These are phyloP conservation scores for Ptychobarbus kaznakovi DNA, from an alignment of 2,797 vertebrate genomes.

Conservation along the genomic window DNA sequence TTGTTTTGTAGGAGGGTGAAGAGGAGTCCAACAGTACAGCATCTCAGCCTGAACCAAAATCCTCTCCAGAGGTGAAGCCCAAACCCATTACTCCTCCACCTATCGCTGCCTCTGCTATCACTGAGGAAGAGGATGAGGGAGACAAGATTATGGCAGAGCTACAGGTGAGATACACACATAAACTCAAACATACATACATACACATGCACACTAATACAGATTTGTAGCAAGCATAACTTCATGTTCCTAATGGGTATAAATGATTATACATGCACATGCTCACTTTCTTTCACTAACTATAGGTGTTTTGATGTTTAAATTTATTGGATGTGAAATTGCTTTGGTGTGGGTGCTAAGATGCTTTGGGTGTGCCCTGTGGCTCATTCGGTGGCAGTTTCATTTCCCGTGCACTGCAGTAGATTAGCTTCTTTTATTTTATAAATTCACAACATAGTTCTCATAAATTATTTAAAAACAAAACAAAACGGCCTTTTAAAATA, in stretches of 20 bases:
- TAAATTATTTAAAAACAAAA: background rate
- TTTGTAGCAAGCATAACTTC: background rate
- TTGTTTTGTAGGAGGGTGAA: constrained; percentile 72
- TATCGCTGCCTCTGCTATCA: constrained; percentile 67
- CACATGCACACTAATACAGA: background rate
- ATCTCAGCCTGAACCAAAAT: constrained; percentile 78
- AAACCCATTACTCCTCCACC: constrained; percentile 79
- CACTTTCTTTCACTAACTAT: background rate
- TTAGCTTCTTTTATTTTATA: background rate
- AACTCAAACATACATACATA: background rate
- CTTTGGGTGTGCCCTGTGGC: constrained; percentile 7
- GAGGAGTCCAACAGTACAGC: constrained; percentile 74
- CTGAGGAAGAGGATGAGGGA: constrained; percentile 90
- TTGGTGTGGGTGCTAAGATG: constrained; percentile 18
- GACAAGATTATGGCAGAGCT: constrained; percentile 97
- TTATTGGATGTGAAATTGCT: constrained; percentile 22
- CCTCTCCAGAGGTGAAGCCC: constrained; percentile 69
- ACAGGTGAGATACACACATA: constrained; percentile 81
- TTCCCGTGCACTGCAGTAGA: background rate
- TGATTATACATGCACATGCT: background rate
- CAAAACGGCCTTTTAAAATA: background rate
- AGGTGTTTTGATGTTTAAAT: constrained; percentile 1
- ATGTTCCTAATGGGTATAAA: background rate
- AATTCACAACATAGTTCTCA: background rate
- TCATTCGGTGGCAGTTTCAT: constrained; percentile 18